phyloP scores from a whole-genome alignment of 2,797 vertebrate genomes.

The Luscinia megarhynchos region DNA sequence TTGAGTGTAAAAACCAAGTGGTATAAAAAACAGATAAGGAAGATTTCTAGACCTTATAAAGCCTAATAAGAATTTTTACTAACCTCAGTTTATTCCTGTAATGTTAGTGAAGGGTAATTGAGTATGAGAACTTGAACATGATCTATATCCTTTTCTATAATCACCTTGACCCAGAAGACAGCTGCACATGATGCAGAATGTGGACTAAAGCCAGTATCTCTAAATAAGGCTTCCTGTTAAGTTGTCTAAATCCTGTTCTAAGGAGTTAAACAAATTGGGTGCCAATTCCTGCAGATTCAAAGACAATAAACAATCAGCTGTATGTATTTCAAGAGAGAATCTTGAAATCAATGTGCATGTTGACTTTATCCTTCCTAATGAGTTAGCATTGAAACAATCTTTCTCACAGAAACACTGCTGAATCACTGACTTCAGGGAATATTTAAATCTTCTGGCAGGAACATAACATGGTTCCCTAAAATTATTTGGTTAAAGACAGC shows the following conservation, averaged over 20 bases:
- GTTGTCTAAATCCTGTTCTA: background rate
- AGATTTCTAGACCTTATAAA: background rate
- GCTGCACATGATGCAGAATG: background rate
- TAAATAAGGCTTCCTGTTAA: background rate
- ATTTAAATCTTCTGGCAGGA: slow-evolving; percentile 28
- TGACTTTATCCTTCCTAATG: background rate
- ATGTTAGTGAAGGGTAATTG: background rate
- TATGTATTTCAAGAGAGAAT: background rate
- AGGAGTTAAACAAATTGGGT: slow-evolving; percentile 3
- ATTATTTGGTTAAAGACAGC: slow-evolving; percentile 11
- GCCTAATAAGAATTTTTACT: background rate
- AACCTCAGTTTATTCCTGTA: background rate
- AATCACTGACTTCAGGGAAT: slow-evolving; percentile 35
- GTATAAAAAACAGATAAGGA: background rate
- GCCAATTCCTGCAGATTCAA: background rate
- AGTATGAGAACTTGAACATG: background rate
- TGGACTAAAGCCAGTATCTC: background rate
- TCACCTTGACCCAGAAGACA: background rate
- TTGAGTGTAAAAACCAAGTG: background rate
- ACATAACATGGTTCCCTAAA: background rate
- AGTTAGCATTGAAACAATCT: slow-evolving; percentile 10
- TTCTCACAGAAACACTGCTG: background rate
- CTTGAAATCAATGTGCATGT: background rate
- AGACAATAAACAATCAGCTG: background rate
- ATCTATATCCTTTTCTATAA: background rate